Percentiles rank a stretch among this genome's conserved stretches.
Conservation (phyloP, 2,797 vertebrate species). For the Trachops cirrhosus region DNA sequence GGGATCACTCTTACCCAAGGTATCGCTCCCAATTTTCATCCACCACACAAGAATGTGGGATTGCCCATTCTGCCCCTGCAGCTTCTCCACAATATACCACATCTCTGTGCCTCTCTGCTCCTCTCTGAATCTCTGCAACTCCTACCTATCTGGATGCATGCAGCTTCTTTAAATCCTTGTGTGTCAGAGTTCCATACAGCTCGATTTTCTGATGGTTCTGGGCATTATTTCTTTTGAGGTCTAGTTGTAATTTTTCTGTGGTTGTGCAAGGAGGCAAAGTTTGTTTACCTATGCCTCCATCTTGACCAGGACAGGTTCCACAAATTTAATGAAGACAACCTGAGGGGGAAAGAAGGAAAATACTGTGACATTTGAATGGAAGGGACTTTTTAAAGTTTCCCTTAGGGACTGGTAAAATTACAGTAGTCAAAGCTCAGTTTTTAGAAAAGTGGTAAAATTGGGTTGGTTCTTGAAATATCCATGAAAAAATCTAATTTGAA, state of each 20-base stretch:
- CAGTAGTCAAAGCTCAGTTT: not conserved
- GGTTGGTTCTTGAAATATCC: not conserved
- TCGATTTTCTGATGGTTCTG: not conserved
- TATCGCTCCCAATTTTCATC: not conserved
- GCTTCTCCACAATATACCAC: not conserved
- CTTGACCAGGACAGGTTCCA: not conserved
- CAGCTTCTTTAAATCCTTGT: not conserved
- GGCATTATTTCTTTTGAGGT: not conserved
- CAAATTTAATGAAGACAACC: not conserved
- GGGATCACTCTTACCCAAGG: not conserved
- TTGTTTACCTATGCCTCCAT: not conserved
- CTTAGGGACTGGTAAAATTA: not conserved
- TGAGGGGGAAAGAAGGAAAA: not conserved
- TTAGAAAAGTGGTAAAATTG: not conserved
- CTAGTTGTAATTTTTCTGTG: not conserved
- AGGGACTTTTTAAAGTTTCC: not conserved
- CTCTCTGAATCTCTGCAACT: not conserved
- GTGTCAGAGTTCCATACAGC: not conserved
- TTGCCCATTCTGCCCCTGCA: not conserved
- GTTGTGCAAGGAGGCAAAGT: not conserved
- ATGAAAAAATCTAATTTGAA: not conserved
- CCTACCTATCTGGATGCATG: not conserved
- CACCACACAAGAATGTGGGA: not conserved
- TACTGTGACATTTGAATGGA: not conserved
- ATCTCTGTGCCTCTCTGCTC: not conserved